Percentiles rank a stretch among this genome's conserved stretches.
Evolutionary conservation across 2,888 invertebrate species (phyloP).

Genomic region (Hemaris fuciformis): DNA sequence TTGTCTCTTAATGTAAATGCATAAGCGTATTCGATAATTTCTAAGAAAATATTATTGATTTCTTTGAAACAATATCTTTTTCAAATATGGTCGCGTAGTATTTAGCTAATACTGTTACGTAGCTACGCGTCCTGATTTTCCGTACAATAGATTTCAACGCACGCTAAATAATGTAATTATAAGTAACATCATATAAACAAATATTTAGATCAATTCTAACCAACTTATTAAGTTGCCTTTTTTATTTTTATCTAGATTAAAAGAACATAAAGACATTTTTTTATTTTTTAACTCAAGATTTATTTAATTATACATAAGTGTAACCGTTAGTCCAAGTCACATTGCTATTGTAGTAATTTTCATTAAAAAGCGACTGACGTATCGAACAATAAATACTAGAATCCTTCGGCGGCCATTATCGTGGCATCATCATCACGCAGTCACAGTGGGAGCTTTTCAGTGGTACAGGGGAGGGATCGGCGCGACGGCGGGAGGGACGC

Average conservation of each 20-base stretch:
- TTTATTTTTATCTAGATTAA: too few relatives aligned
- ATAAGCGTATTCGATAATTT: too few relatives aligned
- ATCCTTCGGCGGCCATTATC: slow-evolving; percentile 77
- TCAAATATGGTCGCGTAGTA: too few relatives aligned
- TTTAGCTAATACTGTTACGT: slow-evolving; percentile 7
- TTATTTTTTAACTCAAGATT: too few relatives aligned
- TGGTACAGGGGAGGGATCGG: slow-evolving; percentile 62
- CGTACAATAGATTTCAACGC: slow-evolving; percentile 57
- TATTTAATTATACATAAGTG: neutral
- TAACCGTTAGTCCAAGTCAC: neutral
- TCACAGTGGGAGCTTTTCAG: slow-evolving; percentile 70
- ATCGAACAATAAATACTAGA: slow-evolving; percentile 77
- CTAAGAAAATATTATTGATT: too few relatives aligned
- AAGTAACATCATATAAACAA: too few relatives aligned
- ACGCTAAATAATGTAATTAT: slow-evolving; percentile 12
- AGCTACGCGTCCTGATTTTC: slow-evolving; percentile 25
- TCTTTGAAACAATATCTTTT: too few relatives aligned
- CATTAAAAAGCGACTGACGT: slow-evolving; percentile 58
- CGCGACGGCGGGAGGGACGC: slow-evolving; percentile 54
- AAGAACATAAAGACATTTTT: too few relatives aligned
- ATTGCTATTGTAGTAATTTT: slow-evolving; percentile 31
- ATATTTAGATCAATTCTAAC: too few relatives aligned
- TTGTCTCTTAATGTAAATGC: too few relatives aligned
- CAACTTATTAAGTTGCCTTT: too few relatives aligned
- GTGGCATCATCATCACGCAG: slow-evolving; percentile 75